These are phyloP conservation scores for Synergus umbraculus DNA, from an alignment of 2,888 invertebrate species.

Conservation along the genomic window DNA sequence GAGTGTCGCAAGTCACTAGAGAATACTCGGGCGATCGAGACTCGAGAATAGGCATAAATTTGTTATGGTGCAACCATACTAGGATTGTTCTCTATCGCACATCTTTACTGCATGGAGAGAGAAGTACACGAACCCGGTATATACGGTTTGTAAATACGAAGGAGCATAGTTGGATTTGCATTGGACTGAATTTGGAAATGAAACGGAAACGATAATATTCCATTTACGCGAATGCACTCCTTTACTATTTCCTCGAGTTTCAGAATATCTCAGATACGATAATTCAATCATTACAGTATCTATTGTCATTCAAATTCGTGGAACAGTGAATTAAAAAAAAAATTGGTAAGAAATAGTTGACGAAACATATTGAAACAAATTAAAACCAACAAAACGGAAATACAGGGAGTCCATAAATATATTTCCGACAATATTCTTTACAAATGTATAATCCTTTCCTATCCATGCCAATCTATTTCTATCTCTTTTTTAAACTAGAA, in stretches of 20 bases:
- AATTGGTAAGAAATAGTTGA: too few relatives aligned
- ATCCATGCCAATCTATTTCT: too few relatives aligned
- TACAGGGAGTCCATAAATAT: too few relatives aligned
- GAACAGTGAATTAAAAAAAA: too few relatives aligned
- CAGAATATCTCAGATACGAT: neutral
- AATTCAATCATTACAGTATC: too few relatives aligned
- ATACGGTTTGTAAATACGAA: slow-evolving; percentile 17
- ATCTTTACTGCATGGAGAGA: slow-evolving; percentile 24
- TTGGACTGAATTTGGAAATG: slow-evolving; percentile 9
- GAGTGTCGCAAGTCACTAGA: slow-evolving; percentile 26
- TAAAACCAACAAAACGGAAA: too few relatives aligned
- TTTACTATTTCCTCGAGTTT: neutral
- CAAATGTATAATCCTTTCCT: too few relatives aligned
- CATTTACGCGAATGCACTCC: slow-evolving; percentile 4
- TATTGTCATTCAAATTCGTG: too few relatives aligned
- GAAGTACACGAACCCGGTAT: neutral
- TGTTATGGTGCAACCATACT: slow-evolving; percentile 32
- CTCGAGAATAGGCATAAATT: slow-evolving; percentile 21
- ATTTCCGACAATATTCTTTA: too few relatives aligned
- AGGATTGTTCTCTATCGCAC: slow-evolving; percentile 28
- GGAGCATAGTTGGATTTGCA: slow-evolving; percentile 6
- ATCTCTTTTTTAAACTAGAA: too few relatives aligned
- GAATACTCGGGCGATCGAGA: slow-evolving; percentile 23
- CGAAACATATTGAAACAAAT: too few relatives aligned
- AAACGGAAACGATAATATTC: slow-evolving; percentile 17